Evolutionary conservation across 2,797 vertebrate genomes (phyloP).

Genomic region (Holocentrus rufus): DNA sequence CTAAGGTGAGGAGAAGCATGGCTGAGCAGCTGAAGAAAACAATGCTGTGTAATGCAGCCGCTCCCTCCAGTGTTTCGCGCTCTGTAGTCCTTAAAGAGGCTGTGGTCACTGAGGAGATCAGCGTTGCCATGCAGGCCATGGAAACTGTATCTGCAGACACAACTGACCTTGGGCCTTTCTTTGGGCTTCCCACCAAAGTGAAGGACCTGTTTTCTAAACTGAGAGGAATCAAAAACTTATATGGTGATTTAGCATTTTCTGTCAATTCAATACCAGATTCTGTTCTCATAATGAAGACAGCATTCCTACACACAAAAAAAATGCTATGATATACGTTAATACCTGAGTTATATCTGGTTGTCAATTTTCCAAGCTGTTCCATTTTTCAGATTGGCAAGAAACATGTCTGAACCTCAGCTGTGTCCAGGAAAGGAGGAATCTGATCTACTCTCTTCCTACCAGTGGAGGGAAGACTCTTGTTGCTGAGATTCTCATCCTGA

Average conservation of each 20-base stretch:
- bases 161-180: conserved; percentile 92
- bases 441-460: conserved; percentile 97
- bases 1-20: conserved; percentile 81
- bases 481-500: conserved; percentile 93
- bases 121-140: conserved; percentile 83
- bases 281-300: background rate
- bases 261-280: background rate
- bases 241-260: conserved; percentile 82
- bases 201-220: conserved; percentile 87
- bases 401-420: conserved; percentile 90
- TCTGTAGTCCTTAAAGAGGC: conserved; percentile 84
- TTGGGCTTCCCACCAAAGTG: conserved; percentile 93
- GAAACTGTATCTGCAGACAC: conserved; percentile 75
- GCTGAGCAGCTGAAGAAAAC: conserved; percentile 88
- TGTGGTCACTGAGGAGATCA: conserved; percentile 88
- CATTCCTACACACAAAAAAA: background rate
- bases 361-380: background rate
- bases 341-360: background rate
- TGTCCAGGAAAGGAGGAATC: conserved; percentile 88
- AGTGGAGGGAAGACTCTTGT: conserved; percentile 97
- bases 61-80: conserved; percentile 80
- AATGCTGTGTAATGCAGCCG: conserved; percentile 89
- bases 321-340: background rate
- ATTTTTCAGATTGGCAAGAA: conserved; percentile 91
- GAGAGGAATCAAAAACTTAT: conserved; percentile 90